A percentile compares a stretch with the other conserved stretches of the same genome.
Evolutionary conservation across 2,888 invertebrate species (phyloP).

Genomic region (Meandrusa payeni): DNA sequence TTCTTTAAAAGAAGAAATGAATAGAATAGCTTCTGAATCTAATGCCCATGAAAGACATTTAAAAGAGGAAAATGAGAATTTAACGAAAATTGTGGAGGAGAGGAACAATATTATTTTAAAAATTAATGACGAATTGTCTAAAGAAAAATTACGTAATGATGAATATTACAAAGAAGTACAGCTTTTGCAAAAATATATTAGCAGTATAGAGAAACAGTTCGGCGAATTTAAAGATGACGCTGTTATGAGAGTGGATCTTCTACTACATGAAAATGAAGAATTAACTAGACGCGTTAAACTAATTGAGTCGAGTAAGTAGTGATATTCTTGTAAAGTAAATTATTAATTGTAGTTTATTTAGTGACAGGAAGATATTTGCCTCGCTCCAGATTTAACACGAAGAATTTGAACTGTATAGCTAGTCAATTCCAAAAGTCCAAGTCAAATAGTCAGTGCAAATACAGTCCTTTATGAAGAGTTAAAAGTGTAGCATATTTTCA

Average conservation of each 20-base stretch:
- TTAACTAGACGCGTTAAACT: constrained; percentile 48
- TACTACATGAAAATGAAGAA: constrained; percentile 55
- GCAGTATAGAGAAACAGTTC: constrained; percentile 37
- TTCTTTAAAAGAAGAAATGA: constrained; percentile 28
- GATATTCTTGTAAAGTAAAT: too few species aligned
- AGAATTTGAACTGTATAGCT: too few species aligned
- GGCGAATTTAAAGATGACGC: constrained; percentile 36
- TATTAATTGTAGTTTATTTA: too few species aligned
- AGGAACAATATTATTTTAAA: constrained; percentile 41
- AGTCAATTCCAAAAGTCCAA: too few species aligned
- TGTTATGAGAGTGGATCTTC: constrained; percentile 36
- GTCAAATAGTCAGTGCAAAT: too few species aligned
- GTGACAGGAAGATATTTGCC: too few species aligned
- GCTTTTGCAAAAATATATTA: constrained; percentile 32
- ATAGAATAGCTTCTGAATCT: constrained; percentile 12
- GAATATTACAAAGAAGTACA: constrained; percentile 39
- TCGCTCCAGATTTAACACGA: too few species aligned
- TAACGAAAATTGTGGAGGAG: constrained; percentile 37
- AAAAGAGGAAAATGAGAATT: constrained; percentile 26
- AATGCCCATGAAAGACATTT: constrained; percentile 17
- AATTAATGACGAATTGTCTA: constrained; percentile 44
- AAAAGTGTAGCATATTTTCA: too few species aligned
- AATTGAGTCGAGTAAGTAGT: constrained; percentile 57
- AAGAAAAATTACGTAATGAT: constrained; percentile 41
- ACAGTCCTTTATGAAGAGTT: too few species aligned